Conservation (phyloP, 2,113 vertebrate genomes). For the Hymenochirus boettgeri region DNA sequence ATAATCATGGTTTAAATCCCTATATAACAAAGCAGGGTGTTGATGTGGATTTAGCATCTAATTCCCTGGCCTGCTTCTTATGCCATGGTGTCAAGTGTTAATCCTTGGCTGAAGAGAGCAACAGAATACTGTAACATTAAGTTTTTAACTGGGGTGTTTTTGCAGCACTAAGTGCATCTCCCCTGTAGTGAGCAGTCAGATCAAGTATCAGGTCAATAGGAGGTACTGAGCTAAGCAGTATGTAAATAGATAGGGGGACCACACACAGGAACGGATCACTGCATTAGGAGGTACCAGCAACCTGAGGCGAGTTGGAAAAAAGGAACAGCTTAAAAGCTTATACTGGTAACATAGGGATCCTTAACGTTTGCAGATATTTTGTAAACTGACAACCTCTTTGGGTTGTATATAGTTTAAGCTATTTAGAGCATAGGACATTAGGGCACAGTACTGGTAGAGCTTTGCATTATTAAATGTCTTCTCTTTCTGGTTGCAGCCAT, state of each 20-base stretch:
- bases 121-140: neutral
- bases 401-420: too few species aligned
- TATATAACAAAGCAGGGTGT: neutral
- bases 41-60: neutral
- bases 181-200: neutral
- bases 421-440: too few species aligned
- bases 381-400: too few species aligned
- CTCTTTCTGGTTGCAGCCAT: too few species aligned
- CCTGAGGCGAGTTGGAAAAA: too few species aligned
- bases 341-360: too few species aligned
- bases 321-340: too few species aligned
- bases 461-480: too few species aligned
- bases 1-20: neutral
- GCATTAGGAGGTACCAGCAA: constrained; percentile 5
- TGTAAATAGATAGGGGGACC: neutral
- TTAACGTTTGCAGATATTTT: too few species aligned
- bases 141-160: neutral
- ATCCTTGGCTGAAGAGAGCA: neutral
- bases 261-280: neutral
- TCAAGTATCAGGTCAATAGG: neutral
- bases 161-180: neutral
- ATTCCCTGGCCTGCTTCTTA: neutral
- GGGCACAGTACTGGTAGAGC: too few species aligned
- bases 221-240: neutral
- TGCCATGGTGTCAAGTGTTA: neutral